Evolutionary conservation across 2,888 invertebrate genomes (phyloP), one percentile per base, ranked within the genome.

Genomic region (Diarsia mendica): DNA sequence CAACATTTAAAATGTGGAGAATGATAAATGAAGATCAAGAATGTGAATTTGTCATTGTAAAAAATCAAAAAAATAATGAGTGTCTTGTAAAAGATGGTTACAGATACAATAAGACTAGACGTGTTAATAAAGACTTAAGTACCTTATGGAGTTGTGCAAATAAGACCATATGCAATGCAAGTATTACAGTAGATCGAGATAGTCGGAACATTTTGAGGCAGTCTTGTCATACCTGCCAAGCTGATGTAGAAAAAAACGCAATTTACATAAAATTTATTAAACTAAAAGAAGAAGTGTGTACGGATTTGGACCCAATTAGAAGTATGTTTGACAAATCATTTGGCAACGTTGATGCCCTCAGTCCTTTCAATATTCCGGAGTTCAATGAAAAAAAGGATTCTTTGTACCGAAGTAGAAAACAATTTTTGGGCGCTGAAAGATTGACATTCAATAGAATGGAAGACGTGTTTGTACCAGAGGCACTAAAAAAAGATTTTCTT

Each of bases 121-220:
- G 44, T 64, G n/a, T 44, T 15, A 64, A 64, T n/a, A 64, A 64
- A 44, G 20, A 44, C n/a, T 64, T 44, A 44, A 44, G 63, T 44
- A 44, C 44, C 8, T n/a, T 64, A n/a, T 64, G 63, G 63, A 64
- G 44, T 44, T 64, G 63, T 64, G n/a, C 63, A 23, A 64, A 64
- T 23, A 64, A 64, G 15, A 13, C 44, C 13, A 9, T n/a, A 44
- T 44, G 63, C n/a, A 64, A 44, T 53, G 53, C 53, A 53, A 53
- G 53, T 53, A n/a, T 53, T 53, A 53, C 53, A 53, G n/a, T 53
- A n/a, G 53, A n/a, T 1, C 11, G 11, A 53, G n/a, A 53, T n/a
- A 4, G 53, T n/a, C 53, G 11, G 53, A 53, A 53, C 0, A 55
- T 55, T 55, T 55, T 55, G n/a, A 55, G n/a, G 53, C 23, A 55